Evolutionary conservation across 2,113 vertebrate species (phyloP).

Genomic region (Aphyosemion australe): DNA sequence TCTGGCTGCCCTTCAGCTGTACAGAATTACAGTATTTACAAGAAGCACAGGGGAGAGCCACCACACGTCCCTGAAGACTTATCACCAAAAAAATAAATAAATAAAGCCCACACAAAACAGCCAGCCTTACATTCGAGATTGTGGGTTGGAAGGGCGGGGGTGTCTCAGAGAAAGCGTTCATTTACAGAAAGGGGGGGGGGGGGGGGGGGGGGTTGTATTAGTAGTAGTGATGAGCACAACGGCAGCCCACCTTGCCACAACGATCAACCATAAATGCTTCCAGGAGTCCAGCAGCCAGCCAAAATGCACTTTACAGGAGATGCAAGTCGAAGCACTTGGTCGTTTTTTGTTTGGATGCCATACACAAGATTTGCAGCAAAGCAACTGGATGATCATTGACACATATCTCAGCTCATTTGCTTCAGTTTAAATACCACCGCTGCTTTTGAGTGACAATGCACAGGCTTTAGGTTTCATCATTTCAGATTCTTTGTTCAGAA

Average conservation of each 20-base stretch:
- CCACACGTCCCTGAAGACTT: constrained; percentile 52
- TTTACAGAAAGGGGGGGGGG: not conserved
- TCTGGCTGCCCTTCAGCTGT: constrained; percentile 82
- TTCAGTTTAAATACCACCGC: constrained; percentile 76
- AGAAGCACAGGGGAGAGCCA: constrained; percentile 42
- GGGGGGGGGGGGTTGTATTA: constrained; percentile 29
- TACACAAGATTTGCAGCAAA: constrained; percentile 87
- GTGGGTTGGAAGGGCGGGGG: not conserved
- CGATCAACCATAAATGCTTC: constrained; percentile 80
- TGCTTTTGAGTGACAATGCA: constrained; percentile 86
- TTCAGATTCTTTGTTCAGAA: constrained; percentile 63
- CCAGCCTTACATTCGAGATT: constrained; percentile 43
- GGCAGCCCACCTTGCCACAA: constrained; percentile 87
- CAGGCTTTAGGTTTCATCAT: constrained; percentile 79
- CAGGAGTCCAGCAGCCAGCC: constrained; percentile 82
- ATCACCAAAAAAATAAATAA: constrained; percentile 47
- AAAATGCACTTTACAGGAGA: constrained; percentile 85
- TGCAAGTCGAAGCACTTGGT: constrained; percentile 77
- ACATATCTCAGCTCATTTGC: constrained; percentile 86
- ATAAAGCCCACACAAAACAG: constrained; percentile 51
- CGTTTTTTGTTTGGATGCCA: constrained; percentile 71
- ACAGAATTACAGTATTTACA: constrained; percentile 88
- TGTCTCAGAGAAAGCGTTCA: constrained; percentile 17
- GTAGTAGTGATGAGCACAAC: constrained; percentile 55
- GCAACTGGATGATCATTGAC: constrained; percentile 94